These are phyloP conservation scores for Mallotus villosus DNA, from an alignment of 2,797 vertebrate genomes.

Conservation along the genomic window DNA sequence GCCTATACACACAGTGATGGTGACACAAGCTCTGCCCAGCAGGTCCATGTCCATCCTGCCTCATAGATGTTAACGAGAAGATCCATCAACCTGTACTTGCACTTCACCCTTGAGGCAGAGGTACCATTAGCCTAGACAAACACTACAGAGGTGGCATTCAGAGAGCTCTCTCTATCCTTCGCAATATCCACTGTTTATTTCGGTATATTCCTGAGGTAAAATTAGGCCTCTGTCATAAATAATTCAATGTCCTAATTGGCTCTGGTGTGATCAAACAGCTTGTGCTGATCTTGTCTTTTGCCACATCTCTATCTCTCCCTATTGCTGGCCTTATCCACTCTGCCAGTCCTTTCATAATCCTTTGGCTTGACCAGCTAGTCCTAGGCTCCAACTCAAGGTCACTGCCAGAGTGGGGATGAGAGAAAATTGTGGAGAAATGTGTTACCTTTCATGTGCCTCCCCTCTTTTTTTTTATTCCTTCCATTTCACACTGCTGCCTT, in stretches of 20 bases:
- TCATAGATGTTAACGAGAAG: constrained; percentile 57
- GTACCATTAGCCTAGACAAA: constrained; percentile 47
- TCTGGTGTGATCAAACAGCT: constrained; percentile 46
- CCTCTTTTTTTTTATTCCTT: constrained; percentile 9
- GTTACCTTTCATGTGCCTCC: constrained; percentile 3
- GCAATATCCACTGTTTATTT: constrained; percentile 23
- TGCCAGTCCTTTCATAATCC: constrained; percentile 53
- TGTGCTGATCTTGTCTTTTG: constrained; percentile 16
- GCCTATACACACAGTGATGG: constrained; percentile 31
- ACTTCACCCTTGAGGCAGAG: constrained; percentile 33
- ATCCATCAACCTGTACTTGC: constrained; percentile 41
- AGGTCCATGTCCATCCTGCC: constrained; percentile 31
- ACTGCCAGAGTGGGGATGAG: constrained; percentile 13
- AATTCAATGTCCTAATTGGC: constrained; percentile 53
- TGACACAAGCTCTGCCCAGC: constrained; percentile 39
- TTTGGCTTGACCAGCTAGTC: constrained; percentile 35
- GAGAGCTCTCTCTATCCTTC: constrained; percentile 23
- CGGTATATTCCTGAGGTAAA: constrained; percentile 43
- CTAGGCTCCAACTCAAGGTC: constrained; percentile 58
- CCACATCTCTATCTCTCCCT: constrained; percentile 11
- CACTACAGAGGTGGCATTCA: constrained; percentile 58
- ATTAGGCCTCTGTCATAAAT: constrained; percentile 49
- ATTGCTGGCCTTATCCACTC: constrained; percentile 40
- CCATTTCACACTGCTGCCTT: too few species aligned
- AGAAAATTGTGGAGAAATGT: constrained; percentile 8